A percentile compares a stretch with the other conserved stretches of the same genome.
These are phyloP conservation scores for Calcarius ornatus DNA, from an alignment of 2,113 vertebrate species.

Conservation along the genomic window DNA sequence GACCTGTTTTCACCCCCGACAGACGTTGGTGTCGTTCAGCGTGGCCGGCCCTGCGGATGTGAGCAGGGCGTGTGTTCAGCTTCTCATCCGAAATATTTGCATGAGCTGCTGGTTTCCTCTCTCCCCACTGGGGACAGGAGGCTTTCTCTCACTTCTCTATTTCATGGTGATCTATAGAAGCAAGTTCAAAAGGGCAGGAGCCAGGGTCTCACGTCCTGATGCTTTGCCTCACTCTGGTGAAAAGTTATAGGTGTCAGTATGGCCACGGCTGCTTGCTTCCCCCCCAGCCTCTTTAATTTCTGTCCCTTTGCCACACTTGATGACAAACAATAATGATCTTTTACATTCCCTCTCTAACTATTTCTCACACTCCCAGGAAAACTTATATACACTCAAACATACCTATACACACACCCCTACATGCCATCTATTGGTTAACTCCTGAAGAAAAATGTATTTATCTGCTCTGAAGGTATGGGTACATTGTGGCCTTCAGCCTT, in stretches of 20 bases:
- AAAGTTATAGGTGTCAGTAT: conserved; percentile 59
- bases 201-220: conserved; percentile 20
- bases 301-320: background rate
- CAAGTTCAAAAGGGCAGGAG: conserved; percentile 57
- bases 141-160: conserved; percentile 40
- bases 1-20: background rate
- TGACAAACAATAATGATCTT: conserved; percentile 38
- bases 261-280: background rate
- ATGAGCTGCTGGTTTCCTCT: conserved; percentile 18
- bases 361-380: background rate
- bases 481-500: background rate
- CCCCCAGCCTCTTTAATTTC: conserved; percentile 40
- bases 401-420: background rate
- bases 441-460: background rate
- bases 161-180: conserved; percentile 41
- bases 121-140: background rate
- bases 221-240: conserved; percentile 43
- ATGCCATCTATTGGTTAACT: background rate
- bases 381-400: background rate
- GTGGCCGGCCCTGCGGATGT: background rate
- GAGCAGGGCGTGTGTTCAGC: background rate
- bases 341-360: background rate
- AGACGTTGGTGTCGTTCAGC: fast-evolving
- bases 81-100: conserved; percentile 51
- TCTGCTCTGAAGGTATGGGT: background rate